Evolutionary conservation across 1,140 invertebrate genomes (phyloP), one percentile per base, ranked within the genome.

Genomic region (Sycophila sp.): DNA sequence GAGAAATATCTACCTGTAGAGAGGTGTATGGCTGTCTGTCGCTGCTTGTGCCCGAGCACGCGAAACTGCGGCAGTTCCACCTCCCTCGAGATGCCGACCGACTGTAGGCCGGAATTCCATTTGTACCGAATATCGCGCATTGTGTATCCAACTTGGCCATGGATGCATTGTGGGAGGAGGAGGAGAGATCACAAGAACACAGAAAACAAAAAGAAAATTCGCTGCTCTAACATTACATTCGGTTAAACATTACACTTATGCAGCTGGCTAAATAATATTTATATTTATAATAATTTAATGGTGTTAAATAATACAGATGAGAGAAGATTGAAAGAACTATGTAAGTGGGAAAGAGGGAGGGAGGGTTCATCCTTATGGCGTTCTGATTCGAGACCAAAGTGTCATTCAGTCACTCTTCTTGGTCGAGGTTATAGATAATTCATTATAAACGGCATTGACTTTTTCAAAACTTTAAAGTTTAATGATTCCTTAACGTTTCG

Each of bases 111-210:
- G 87, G 92, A 91, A 88, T 93, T 92, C 96, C 96, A 98, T 90
- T 93, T 95, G 91, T 98, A 98, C 87, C 93, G 92, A 89, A 98
- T 98, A 92, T 98, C 96, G 89, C 92, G 93, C 92, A 96, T 97
- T 89, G 94, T 96, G 92, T 97, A 98, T 89, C 96, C 96, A 92
- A 97, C 95, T 90, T 86, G 66, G 58, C 58, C 47, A 55, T 8
- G 36, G 67, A 62, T 40, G 67, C 47, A 45, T 69, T 60, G 51
- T 22, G 42, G 42, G 24, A 22, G 56, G 40, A 40, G 56, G n/a
- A 47, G 49, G 60, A 64, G 30, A 34, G n/a, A 64, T 45, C 38
- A 70, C 38, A 70, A 70, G 51, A 64, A 64, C 59, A 70, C 59
- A 64, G 60, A 70, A 56, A 70, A 70, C 68, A 70, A 66, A 64